phyloP scores from a whole-genome alignment of 2,113 vertebrate species.

The rat (Rattus norvegicus) region DNA sequence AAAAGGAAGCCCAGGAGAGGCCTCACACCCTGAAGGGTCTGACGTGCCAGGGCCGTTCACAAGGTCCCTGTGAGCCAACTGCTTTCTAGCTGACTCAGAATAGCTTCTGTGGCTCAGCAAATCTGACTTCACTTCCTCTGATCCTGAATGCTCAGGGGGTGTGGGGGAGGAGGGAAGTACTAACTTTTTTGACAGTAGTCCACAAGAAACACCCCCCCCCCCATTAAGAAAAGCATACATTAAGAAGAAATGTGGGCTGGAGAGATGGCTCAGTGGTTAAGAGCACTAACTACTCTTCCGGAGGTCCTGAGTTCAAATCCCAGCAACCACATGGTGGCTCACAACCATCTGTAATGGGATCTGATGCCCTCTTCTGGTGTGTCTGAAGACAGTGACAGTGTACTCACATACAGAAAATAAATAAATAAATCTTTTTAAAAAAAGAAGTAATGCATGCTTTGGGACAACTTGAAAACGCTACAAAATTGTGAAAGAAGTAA shows the following conservation, averaged over 20 bases:
- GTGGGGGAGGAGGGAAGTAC: background rate
- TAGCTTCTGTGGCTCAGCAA: conserved; percentile 19
- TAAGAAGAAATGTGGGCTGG: too few relatives aligned
- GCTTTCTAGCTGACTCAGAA: conserved; percentile 34
- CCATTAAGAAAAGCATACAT: background rate
- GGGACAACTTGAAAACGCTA: background rate
- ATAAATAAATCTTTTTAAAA: too few relatives aligned
- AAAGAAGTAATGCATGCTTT: background rate
- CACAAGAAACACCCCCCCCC: background rate
- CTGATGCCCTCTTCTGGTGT: too few relatives aligned
- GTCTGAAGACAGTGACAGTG: too few relatives aligned
- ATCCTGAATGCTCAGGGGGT: conserved; percentile 18
- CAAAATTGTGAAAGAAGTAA: conserved; percentile 15
- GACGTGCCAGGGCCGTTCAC: background rate
- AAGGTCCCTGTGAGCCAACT: background rate
- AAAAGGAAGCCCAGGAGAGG: background rate
- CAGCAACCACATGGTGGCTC: too few relatives aligned
- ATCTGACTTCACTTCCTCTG: conserved; percentile 53
- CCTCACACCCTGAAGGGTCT: background rate
- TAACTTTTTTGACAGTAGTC: conserved; percentile 22
- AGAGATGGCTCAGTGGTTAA: too few relatives aligned
- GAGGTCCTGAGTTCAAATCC: too few relatives aligned
- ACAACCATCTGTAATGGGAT: too few relatives aligned
- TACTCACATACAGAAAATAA: too few relatives aligned
- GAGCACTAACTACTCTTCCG: too few relatives aligned